These are phyloP conservation scores for Parnassius orleans DNA, from an alignment of 2,888 invertebrate genomes.

Conservation along the genomic window DNA sequence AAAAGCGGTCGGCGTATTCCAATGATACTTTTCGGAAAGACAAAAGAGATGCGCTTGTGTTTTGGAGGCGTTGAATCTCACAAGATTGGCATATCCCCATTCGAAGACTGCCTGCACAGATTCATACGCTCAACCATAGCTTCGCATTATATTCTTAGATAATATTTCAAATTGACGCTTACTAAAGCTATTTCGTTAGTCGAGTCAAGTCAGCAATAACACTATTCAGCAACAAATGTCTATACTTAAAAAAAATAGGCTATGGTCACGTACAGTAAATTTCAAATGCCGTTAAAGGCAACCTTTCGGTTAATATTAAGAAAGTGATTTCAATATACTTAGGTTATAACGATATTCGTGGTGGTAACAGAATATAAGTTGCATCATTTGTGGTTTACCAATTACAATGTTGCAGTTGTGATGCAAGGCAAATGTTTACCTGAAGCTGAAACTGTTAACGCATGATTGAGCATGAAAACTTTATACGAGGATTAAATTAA, in stretches of 20 bases:
- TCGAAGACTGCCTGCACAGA: too few species aligned
- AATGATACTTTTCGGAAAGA: too few species aligned
- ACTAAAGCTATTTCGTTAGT: too few species aligned
- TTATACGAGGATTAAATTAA: too few species aligned
- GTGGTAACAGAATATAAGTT: background rate
- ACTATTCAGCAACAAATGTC: background rate
- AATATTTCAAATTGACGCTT: too few species aligned
- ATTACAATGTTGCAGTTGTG: background rate
- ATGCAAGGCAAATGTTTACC: background rate
- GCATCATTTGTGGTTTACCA: background rate
- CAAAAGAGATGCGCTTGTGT: too few species aligned
- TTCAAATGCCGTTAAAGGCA: background rate
- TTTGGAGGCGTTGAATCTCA: too few species aligned
- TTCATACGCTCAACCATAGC: too few species aligned
- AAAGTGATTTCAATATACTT: background rate
- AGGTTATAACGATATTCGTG: background rate
- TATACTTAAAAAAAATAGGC: background rate
- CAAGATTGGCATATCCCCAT: too few species aligned
- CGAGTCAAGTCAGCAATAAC: too few species aligned
- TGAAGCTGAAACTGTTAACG: background rate
- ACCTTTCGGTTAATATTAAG: background rate
- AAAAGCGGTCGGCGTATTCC: too few species aligned
- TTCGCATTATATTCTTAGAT: too few species aligned
- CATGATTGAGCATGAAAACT: background rate
- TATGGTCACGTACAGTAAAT: constrained; percentile 1